Percentiles rank a stretch among this genome's conserved stretches.
These are phyloP conservation scores for Lysiphlebus fabarum DNA, from an alignment of 1,140 invertebrate genomes.

Conservation along the genomic window DNA sequence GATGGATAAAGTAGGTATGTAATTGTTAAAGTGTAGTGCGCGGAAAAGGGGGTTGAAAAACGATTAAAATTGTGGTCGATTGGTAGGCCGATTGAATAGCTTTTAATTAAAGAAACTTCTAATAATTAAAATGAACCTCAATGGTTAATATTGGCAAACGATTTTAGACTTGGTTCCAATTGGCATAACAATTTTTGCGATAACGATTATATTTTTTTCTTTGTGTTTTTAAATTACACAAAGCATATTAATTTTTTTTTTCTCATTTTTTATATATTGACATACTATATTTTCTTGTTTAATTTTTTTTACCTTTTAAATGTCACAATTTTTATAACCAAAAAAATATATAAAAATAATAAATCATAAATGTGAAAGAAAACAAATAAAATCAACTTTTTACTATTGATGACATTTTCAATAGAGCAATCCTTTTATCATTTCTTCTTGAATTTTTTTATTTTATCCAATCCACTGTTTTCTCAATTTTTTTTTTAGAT, in stretches of 20 bases:
- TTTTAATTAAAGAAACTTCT: constrained; percentile 43
- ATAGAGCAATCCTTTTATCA: constrained; percentile 9
- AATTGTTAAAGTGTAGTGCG: too few species aligned
- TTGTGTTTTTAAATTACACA: too few species aligned
- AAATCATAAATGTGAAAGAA: too few species aligned
- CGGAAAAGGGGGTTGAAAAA: neutral
- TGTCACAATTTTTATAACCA: too few species aligned
- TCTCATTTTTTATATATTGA: too few species aligned
- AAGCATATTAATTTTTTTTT: too few species aligned
- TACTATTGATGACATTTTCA: constrained; percentile 7
- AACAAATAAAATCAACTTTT: neutral
- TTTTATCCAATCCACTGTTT: neutral
- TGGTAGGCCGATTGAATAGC: constrained; percentile 40
- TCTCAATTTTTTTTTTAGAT: too few species aligned
- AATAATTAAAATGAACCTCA: constrained; percentile 41
- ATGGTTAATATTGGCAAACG: constrained; percentile 5
- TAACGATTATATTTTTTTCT: too few species aligned
- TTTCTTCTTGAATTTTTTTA: neutral
- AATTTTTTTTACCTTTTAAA: too few species aligned
- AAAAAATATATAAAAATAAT: too few species aligned
- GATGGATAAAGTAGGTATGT: too few species aligned
- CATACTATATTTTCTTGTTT: too few species aligned
- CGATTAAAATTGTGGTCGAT: constrained; percentile 40
- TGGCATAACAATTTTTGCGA: neutral
- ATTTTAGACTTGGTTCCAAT: neutral